Base-by-base conservation (phyloP, 2,888 invertebrate species). In the Rapana venosa region DNA sequence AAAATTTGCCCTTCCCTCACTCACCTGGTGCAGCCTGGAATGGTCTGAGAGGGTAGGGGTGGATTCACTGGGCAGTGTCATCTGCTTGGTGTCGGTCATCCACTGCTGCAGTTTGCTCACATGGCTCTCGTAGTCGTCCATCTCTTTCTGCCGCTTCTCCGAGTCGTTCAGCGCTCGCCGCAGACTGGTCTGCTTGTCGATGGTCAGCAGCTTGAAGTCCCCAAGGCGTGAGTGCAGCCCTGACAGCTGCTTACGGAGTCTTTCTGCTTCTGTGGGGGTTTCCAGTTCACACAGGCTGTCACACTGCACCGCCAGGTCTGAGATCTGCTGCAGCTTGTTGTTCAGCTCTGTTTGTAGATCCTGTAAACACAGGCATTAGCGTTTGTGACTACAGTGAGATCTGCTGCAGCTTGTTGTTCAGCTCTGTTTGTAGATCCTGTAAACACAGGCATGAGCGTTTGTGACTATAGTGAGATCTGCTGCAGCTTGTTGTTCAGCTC, bases 271-370 rank as follows among this genome's bases (percentile, higher is more conserved):
- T 11, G 92, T 91, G 0, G 94, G 94, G 0, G 93, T 89, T 87
- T 94, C 95, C 81, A 92, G 88, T 61, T 94, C 94, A 92, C 94
- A 93, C 22, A 95, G 90, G 74, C 92, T 92, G 88, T 95, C 95
- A 93, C 95, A 95, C 91, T 94, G 94, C 13, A 95, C 93, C 11
- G 94, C 94, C 66, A 95, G 92, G 90, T 95, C 95, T 15, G 95
- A 94, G 61, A 96, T 92, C 90, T 93, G 92, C 90, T 94, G 94
- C 47, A 95, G 92, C 15, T 91, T 91, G 35, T 91, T 92, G 89
- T 93, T 94, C 58, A 95, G 88, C 86, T 95, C 94, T 87, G 93
- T 93, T 90, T 95, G 95, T 30, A 95, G 91, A 36, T 93, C 93
- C 95, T 95, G 91, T 0, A 15, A 6, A 47, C 22, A 32, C 8